Conservation (phyloP, 1,140 invertebrate genomes). For the Halictus rubicundus region DNA sequence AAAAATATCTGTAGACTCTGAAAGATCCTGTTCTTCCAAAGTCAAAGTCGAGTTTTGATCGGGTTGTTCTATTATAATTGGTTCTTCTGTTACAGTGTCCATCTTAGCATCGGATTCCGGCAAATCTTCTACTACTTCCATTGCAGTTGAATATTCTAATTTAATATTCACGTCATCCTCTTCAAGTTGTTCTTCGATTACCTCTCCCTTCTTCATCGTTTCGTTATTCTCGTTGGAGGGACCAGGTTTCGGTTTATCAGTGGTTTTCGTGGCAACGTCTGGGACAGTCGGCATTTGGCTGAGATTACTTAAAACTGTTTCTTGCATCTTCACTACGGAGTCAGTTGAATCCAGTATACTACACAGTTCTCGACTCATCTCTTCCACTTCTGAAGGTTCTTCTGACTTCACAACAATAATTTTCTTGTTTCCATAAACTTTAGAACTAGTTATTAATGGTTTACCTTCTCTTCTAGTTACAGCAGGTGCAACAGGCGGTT, state of each 20-base stretch:
- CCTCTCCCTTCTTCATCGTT: conserved; percentile 7
- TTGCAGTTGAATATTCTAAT: not conserved
- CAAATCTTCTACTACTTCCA: conserved; percentile 23
- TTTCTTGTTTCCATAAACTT: conserved; percentile 75
- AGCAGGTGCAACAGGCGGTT: not conserved
- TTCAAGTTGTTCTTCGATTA: not conserved
- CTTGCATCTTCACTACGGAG: conserved; percentile 76
- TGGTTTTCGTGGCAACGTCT: conserved; percentile 53
- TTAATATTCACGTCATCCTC: conserved; percentile 37
- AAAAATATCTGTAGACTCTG: conserved; percentile 72
- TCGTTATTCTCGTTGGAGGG: conserved; percentile 3
- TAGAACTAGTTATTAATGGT: conserved; percentile 63
- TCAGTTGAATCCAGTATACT: conserved; percentile 76
- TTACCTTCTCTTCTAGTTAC: conserved; percentile 31
- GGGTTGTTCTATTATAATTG: conserved; percentile 40
- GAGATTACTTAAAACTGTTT: conserved; percentile 74
- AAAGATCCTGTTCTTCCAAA: conserved; percentile 65
- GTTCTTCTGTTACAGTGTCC: conserved; percentile 26
- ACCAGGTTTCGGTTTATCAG: conserved; percentile 37
- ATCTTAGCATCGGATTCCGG: conserved; percentile 27
- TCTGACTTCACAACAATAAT: conserved; percentile 70
- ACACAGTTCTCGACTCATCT: conserved; percentile 76
- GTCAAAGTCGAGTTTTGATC: conserved; percentile 43
- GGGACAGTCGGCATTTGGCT: conserved; percentile 69
- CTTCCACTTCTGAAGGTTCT: conserved; percentile 72